phyloP scores from a whole-genome alignment of 2,797 vertebrate genomes.

The Ctenosaura bakeri region DNA sequence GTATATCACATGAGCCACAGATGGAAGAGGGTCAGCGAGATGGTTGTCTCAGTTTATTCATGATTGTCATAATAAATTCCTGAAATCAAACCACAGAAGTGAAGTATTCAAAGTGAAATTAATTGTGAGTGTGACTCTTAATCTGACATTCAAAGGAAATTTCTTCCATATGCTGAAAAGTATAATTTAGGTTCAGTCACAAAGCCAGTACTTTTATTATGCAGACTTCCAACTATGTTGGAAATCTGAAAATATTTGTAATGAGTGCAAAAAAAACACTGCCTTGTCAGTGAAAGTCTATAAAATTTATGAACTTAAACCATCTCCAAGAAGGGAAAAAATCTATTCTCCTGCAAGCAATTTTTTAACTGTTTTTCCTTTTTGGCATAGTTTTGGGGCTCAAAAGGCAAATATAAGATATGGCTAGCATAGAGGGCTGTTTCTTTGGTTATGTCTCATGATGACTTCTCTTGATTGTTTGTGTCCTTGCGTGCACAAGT shows the following conservation, averaged over 20 bases:
- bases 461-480: not conserved
- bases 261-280: not conserved
- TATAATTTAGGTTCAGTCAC: not conserved
- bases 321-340: not conserved
- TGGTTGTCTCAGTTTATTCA: constrained; percentile 3
- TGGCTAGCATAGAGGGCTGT: not conserved
- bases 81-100: constrained; percentile 2
- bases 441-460: not conserved
- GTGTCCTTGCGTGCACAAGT: not conserved
- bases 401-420: not conserved
- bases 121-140: not conserved
- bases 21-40: not conserved
- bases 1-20: not conserved
- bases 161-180: not conserved
- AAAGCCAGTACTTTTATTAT: not conserved
- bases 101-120: not conserved
- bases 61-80: not conserved
- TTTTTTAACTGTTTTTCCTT: not conserved
- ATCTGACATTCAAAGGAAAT: not conserved
- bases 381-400: not conserved
- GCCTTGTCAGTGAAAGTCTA: not conserved
- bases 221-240: not conserved
- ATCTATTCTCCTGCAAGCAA: not conserved
- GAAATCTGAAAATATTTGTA: not conserved
- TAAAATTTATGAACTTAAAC: not conserved